Conservation (phyloP, 2,113 vertebrate genomes). For the Cyprinus carpio region DNA sequence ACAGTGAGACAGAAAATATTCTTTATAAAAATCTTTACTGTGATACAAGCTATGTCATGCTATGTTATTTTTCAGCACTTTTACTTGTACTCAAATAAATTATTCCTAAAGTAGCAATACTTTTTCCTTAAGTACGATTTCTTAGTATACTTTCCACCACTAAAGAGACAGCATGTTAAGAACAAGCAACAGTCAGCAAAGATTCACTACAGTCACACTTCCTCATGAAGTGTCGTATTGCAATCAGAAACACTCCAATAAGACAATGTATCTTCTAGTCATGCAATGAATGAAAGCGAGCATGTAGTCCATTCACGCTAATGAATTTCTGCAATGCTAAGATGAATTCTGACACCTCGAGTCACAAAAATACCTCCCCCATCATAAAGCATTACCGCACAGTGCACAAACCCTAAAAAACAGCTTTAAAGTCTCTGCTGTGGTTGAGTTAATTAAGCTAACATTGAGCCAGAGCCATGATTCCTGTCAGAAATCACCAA, state of each 20-base stretch:
- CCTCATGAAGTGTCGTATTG: background rate
- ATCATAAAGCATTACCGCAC: constrained; percentile 23
- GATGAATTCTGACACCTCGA: constrained; percentile 39
- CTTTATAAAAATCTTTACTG: too few relatives aligned
- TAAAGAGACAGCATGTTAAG: too few relatives aligned
- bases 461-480: constrained; percentile 10
- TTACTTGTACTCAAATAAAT: too few relatives aligned
- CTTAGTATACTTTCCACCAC: too few relatives aligned
- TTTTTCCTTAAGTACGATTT: too few relatives aligned
- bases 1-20: too few relatives aligned
- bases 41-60: too few relatives aligned
- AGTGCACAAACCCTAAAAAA: constrained; percentile 20
- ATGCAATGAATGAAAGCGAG: background rate
- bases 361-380: constrained; percentile 24
- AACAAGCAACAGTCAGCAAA: background rate
- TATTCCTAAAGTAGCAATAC: too few relatives aligned
- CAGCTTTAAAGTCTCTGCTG: constrained; percentile 34
- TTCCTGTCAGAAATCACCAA: constrained; percentile 21
- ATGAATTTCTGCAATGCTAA: background rate
- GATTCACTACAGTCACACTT: background rate
- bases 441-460: constrained; percentile 40
- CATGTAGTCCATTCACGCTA: background rate
- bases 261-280: background rate
- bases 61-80: too few relatives aligned
- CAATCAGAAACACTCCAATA: background rate